Percentiles rank a stretch among this genome's conserved stretches.
Evolutionary conservation across 2,888 invertebrate genomes (phyloP).

Genomic region (Cheilosia impressa): DNA sequence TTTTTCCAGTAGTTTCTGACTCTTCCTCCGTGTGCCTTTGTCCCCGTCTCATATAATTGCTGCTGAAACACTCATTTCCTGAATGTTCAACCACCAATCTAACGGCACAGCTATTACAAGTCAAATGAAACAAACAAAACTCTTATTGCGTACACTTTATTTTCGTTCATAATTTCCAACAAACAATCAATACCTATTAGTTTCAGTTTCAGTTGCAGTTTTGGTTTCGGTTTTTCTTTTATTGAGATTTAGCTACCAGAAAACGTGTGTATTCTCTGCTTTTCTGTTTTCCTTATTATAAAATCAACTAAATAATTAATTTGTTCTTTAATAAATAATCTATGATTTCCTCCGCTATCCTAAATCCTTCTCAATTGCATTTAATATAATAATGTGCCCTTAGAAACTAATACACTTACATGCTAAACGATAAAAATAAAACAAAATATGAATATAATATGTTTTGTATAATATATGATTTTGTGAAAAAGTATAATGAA

Average conservation of each 20-base stretch:
- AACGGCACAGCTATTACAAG: background rate
- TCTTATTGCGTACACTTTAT: conserved; percentile 28
- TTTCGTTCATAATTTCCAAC: conserved; percentile 33
- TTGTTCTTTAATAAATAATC: conserved; percentile 61
- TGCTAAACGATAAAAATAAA: conserved; percentile 25
- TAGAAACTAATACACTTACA: conserved; percentile 52
- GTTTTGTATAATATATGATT: conserved; percentile 17
- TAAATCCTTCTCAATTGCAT: conserved; percentile 47
- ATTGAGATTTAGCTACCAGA: conserved; percentile 57
- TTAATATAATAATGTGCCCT: conserved; percentile 47
- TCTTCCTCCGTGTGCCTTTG: too few relatives aligned
- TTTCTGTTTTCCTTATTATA: conserved; percentile 38
- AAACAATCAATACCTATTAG: conserved; percentile 28
- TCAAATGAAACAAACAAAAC: background rate
- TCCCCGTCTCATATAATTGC: too few relatives aligned
- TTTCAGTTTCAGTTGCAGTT: conserved; percentile 29
- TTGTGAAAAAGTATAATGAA: conserved; percentile 21
- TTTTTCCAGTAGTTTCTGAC: too few relatives aligned
- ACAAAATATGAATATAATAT: conserved; percentile 10
- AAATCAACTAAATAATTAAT: conserved; percentile 60
- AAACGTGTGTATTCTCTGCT: conserved; percentile 25
- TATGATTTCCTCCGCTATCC: conserved; percentile 44
- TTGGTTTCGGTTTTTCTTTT: background rate
- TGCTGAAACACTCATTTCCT: too few relatives aligned
- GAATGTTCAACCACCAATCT: too few relatives aligned